Base-by-base conservation (phyloP, 2,888 invertebrate genomes). In the Parelbella ahira region DNA sequence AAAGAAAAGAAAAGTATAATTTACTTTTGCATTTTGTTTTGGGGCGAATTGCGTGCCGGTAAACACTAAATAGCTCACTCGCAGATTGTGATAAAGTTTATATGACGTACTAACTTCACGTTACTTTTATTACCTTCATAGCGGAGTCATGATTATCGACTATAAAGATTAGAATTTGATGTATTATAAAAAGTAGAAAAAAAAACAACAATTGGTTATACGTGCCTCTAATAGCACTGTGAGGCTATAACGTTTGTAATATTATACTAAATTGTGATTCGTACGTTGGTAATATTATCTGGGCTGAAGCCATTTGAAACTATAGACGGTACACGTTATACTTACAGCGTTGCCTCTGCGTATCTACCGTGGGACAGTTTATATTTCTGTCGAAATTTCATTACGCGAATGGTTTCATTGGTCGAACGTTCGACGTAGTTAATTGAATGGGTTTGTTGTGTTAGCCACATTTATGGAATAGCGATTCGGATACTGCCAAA, bases 381-480 rank as follows among this genome's bases (percentile, higher is more conserved):
- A 49, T 53, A 51, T 58, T 51, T 53, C 53, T 53, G 58, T 56
- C 50, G 56, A 66, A 70, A 71, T 72, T 74, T 74, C 56, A 72
- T 73, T 71, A 68, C 56, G 54, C 51, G 60, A 73, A 71, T 72
- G 62, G 65, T 60, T 67, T 58, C 60, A 70, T 68, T 54, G 63
- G 58, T 60, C 53, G 59, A 56, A 56, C 49, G 58, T 52, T 56
- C 56, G 54, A 57, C 54, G 56, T 53, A 58, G 63, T 70, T 72
- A 76, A 79, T 76, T 75, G 67, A 70, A 67, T 73, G 63, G 65
- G 60, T 60, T 68, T 67, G 73, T 76, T 69, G 67, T 69, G 65
- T 66, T 59, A 54, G 56, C 60, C 58, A 57, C 57, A 63, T 64
- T 65, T 56, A 61, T 66, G 58, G 56, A 57, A 63, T 67, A 55